These are phyloP conservation scores for Beroe ovata DNA, from an alignment of 37 sponge, comb jelly and placozoan species.

Conservation along the genomic window DNA sequence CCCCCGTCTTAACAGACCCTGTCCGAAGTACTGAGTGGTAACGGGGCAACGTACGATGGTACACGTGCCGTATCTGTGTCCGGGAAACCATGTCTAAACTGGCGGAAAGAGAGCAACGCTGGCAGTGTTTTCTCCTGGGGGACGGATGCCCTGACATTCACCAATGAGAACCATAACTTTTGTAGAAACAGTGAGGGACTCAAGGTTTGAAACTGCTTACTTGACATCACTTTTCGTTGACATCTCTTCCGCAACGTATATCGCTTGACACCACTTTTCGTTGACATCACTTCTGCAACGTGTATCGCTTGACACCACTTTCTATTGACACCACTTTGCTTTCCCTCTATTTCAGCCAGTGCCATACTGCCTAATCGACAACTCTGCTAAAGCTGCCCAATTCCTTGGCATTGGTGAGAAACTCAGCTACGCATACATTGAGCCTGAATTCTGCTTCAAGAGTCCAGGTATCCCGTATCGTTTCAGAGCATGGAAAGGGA, in stretches of 20 bases:
- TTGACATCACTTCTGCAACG: too few relatives aligned
- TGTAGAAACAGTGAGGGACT: constrained; percentile 22
- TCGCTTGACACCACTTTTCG: too few relatives aligned
- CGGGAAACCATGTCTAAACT: constrained; percentile 12
- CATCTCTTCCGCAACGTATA: too few relatives aligned
- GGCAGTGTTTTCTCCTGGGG: not conserved
- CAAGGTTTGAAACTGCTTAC: constrained; percentile 1
- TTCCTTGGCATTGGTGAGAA: not conserved
- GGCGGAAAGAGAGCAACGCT: not conserved
- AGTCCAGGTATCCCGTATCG: not conserved
- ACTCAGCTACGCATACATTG: not conserved
- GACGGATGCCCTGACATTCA: not conserved
- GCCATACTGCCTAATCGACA: constrained; percentile 19
- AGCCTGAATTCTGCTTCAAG: not conserved
- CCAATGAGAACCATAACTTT: constrained; percentile 52
- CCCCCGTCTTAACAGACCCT: too few relatives aligned
- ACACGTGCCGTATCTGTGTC: not conserved
- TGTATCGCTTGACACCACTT: too few relatives aligned
- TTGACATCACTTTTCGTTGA: too few relatives aligned
- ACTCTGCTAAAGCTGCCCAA: not conserved
- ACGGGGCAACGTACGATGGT: not conserved
- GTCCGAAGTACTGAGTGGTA: constrained; percentile 1
- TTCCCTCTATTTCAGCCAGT: constrained; percentile 9
- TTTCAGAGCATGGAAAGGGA: too few relatives aligned
- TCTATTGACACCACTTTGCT: too few relatives aligned